A percentile compares a stretch with the other conserved stretches of the same genome.
Conservation (phyloP, 2,113 vertebrate species). For the Triplophysa tibetana region DNA sequence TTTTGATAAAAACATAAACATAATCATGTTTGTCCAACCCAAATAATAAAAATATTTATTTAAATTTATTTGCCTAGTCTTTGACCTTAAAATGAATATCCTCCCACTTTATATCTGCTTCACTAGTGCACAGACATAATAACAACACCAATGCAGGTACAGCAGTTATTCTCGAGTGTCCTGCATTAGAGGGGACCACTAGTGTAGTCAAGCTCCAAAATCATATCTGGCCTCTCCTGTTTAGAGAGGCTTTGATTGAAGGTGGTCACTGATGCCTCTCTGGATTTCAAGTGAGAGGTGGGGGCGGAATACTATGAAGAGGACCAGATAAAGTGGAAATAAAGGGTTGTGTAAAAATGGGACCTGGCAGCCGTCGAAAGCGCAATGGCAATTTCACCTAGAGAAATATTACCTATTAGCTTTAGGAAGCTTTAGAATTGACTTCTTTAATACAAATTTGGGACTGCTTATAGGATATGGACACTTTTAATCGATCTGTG, state of each 20-base stretch:
- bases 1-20: no score
- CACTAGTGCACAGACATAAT: not conserved
- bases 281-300: constrained; percentile 15
- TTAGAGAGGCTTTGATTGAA: constrained; percentile 42
- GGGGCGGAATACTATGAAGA: constrained; percentile 2
- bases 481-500: constrained; percentile 6
- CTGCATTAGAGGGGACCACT: constrained; percentile 33
- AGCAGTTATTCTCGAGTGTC: constrained; percentile 7
- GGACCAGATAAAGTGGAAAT: not conserved
- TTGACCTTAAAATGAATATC: constrained; percentile 27
- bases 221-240: constrained; percentile 10
- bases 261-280: constrained; percentile 38
- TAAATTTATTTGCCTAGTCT: constrained; percentile 31
- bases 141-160: constrained; percentile 15
- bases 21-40: no score
- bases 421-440: constrained; percentile 15
- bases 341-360: constrained; percentile 5
- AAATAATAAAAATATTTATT: no score
- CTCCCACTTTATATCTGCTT: constrained; percentile 2
- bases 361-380: constrained; percentile 10
- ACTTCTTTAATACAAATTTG: constrained; percentile 3
- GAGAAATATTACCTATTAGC: constrained; percentile 23
- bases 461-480: not conserved
- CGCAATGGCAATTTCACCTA: not conserved
- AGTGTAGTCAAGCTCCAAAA: constrained; percentile 33